phyloP scores from a whole-genome alignment of 1,140 invertebrate species.

The Muscidifurax raptorellus region DNA sequence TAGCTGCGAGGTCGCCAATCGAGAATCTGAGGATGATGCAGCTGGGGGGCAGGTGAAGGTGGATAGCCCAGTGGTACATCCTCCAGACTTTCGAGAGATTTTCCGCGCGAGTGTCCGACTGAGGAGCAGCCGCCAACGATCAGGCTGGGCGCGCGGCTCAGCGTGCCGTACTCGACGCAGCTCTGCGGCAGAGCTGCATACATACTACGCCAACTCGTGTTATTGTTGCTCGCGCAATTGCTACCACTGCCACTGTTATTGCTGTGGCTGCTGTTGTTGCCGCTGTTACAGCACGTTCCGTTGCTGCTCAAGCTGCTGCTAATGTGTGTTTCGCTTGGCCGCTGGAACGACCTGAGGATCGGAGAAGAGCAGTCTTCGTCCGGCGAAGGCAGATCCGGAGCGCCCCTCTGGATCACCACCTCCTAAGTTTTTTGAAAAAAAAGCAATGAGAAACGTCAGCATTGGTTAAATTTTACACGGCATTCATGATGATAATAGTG shows the following conservation, averaged over 20 bases:
- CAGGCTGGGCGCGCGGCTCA: conserved; percentile 57
- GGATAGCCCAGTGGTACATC: conserved; percentile 72
- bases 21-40: conserved; percentile 62
- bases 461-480: too few species aligned
- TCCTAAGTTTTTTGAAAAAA: too few species aligned
- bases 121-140: conserved; percentile 55
- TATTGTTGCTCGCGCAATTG: conserved; percentile 48
- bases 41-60: conserved; percentile 69
- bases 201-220: conserved; percentile 68
- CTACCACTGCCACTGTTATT: conserved; percentile 52
- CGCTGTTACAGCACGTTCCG: conserved; percentile 64
- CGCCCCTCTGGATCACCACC: conserved; percentile 72
- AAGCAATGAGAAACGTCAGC: too few species aligned
- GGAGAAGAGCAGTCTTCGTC: conserved; percentile 74
- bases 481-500: too few species aligned
- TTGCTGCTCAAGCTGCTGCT: conserved; percentile 20
- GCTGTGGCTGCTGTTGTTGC: conserved; percentile 52
- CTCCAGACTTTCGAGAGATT: conserved; percentile 89
- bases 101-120: conserved; percentile 77
- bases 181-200: conserved; percentile 68
- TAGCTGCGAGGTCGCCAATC: conserved; percentile 87
- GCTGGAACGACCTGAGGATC: conserved; percentile 72
- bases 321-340: conserved; percentile 59
- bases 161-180: conserved; percentile 58
- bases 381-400: conserved; percentile 71